A percentile compares a stretch with the other conserved stretches of the same genome.
Conservation (phyloP, 2,113 vertebrate genomes). For the Vicugna pacos region DNA sequence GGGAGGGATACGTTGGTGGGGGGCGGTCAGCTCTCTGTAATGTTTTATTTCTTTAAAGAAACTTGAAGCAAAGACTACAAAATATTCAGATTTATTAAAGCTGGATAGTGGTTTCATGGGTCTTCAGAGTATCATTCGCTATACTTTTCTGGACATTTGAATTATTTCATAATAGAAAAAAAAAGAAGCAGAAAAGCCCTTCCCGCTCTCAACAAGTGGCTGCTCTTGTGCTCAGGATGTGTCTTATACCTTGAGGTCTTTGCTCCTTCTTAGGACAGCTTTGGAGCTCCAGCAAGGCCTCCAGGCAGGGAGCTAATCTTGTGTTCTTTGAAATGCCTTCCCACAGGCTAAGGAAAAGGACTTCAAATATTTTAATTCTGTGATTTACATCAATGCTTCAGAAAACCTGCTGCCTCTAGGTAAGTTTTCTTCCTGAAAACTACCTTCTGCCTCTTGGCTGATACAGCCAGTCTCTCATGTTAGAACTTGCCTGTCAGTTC, state of each 20-base stretch:
- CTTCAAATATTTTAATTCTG: constrained; percentile 88
- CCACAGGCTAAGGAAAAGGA: constrained; percentile 90
- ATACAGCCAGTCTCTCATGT: background rate
- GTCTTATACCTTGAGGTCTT: background rate
- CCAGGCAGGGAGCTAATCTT: background rate
- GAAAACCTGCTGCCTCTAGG: constrained; percentile 91
- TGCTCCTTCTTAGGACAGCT: background rate
- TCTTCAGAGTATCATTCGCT: constrained; percentile 28
- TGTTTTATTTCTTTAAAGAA: constrained; percentile 53
- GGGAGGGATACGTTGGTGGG: background rate
- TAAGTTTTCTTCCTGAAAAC: constrained; percentile 75
- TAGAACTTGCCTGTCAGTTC: background rate
- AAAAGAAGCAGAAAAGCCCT: background rate
- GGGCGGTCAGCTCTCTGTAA: background rate
- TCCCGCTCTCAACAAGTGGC: background rate
- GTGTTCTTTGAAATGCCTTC: constrained; percentile 18
- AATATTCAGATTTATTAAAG: constrained; percentile 31
- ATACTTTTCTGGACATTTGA: background rate
- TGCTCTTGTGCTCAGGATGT: background rate
- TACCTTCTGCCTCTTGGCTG: background rate
- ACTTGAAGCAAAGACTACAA: constrained; percentile 37
- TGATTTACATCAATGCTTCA: constrained; percentile 91
- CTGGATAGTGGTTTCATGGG: background rate
- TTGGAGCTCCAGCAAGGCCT: background rate
- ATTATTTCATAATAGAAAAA: constrained; percentile 21